Percentiles rank a stretch among this genome's conserved stretches.
These are phyloP conservation scores for Trachelus tabidus DNA, from an alignment of 2,888 invertebrate species.

Conservation along the genomic window DNA sequence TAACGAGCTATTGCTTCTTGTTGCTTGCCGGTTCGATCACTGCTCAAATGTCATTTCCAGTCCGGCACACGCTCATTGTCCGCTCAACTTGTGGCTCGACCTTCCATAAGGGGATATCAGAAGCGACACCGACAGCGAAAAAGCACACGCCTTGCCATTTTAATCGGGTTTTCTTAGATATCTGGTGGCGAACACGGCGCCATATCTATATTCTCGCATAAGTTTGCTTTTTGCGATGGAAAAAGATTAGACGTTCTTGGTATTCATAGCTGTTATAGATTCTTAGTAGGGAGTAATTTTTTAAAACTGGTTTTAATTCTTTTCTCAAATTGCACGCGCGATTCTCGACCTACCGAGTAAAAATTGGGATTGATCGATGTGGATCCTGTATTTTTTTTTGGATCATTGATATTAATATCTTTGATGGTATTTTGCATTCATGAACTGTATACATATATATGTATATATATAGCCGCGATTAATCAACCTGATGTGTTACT, in stretches of 20 bases:
- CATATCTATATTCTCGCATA: slow-evolving; percentile 50
- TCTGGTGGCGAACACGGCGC: slow-evolving; percentile 28
- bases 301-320: background rate
- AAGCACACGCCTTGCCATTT: slow-evolving; percentile 46
- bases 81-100: slow-evolving; percentile 27
- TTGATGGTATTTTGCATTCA: background rate
- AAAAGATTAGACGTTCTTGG: background rate
- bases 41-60: slow-evolving; percentile 57
- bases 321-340: background rate
- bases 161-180: slow-evolving; percentile 45
- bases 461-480: background rate
- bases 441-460: background rate
- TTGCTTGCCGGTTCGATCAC: slow-evolving; percentile 29
- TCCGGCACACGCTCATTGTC: slow-evolving; percentile 57
- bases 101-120: slow-evolving; percentile 46
- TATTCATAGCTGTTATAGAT: background rate
- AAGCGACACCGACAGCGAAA: slow-evolving; percentile 53
- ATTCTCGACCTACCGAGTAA: too few relatives aligned
- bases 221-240: slow-evolving; percentile 33
- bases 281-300: background rate
- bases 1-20: slow-evolving; percentile 31
- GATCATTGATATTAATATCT: background rate
- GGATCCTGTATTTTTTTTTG: background rate
- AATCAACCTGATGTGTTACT: background rate
- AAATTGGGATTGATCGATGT: too few relatives aligned